Evolutionary conservation across 2,113 vertebrate species (phyloP).

Genomic region (Mus pahari): DNA sequence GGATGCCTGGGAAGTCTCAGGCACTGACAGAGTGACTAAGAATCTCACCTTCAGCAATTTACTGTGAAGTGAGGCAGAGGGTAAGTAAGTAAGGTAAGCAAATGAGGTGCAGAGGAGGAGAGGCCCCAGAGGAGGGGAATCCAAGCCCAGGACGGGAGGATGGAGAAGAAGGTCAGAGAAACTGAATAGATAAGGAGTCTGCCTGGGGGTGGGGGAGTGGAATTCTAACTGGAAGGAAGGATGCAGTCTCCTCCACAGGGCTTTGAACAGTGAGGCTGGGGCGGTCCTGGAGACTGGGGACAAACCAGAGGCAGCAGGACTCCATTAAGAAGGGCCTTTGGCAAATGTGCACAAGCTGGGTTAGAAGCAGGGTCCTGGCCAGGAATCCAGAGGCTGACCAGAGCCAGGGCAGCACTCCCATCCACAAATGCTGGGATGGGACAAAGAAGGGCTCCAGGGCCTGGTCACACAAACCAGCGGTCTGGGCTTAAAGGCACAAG

Average conservation of each 20-base stretch:
- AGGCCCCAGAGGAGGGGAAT: neutral
- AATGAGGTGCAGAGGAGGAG: neutral
- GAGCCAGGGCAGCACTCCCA: neutral
- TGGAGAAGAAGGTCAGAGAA: neutral
- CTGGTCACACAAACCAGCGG: neutral
- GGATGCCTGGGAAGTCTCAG: neutral
- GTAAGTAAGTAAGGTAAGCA: neutral
- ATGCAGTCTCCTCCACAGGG: neutral
- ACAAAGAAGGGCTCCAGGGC: too few relatives aligned
- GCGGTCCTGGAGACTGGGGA: neutral
- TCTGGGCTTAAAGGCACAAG: neutral
- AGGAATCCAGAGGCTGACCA: neutral
- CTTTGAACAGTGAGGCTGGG: neutral
- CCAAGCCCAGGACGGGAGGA: neutral
- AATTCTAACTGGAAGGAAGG: neutral
- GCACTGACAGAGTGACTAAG: neutral
- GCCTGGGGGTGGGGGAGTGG: neutral
- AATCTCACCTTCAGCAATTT: neutral
- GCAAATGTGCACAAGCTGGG: neutral
- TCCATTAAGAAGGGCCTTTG: neutral
- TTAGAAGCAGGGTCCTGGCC: neutral
- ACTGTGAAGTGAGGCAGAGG: neutral
- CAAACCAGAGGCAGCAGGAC: neutral
- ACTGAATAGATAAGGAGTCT: neutral
- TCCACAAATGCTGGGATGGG: too few relatives aligned